Percentiles rank a stretch among this genome's conserved stretches.
Conservation (phyloP, 2,797 vertebrate genomes). For the Orestias chungarensis region DNA sequence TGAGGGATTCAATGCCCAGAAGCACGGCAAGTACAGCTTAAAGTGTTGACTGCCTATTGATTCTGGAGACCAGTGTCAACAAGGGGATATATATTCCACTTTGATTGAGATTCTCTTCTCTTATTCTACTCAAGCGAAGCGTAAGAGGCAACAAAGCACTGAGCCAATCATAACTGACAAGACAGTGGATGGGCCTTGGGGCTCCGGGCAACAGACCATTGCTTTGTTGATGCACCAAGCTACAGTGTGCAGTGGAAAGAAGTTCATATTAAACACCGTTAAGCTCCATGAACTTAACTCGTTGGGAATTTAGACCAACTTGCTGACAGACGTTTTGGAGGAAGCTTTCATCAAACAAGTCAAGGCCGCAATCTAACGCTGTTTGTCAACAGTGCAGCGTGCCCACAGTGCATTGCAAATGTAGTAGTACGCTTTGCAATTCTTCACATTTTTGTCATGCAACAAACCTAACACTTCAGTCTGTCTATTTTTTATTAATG, state of each 20-base stretch:
- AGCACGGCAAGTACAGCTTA: constrained; percentile 62
- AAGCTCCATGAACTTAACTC: constrained; percentile 53
- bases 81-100: constrained; percentile 72
- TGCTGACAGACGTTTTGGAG: constrained; percentile 43
- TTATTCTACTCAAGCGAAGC: constrained; percentile 67
- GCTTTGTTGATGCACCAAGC: constrained; percentile 57
- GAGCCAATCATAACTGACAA: constrained; percentile 75
- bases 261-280: constrained; percentile 58
- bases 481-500: background rate
- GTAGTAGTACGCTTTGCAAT: background rate
- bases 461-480: background rate
- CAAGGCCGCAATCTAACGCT: constrained; percentile 55
- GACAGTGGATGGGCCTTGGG: constrained; percentile 63
- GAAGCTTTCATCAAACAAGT: constrained; percentile 43
- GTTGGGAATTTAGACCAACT: constrained; percentile 47
- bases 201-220: constrained; percentile 59
- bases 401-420: background rate
- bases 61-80: constrained; percentile 64
- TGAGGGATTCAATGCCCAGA: constrained; percentile 54
- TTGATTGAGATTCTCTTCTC: constrained; percentile 75
- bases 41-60: constrained; percentile 74
- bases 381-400: constrained; percentile 32
- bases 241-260: constrained; percentile 49
- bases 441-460: background rate
- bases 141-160: constrained; percentile 65